Conservation (phyloP, 2,797 vertebrate genomes). For the Carcharodon carcharias region DNA sequence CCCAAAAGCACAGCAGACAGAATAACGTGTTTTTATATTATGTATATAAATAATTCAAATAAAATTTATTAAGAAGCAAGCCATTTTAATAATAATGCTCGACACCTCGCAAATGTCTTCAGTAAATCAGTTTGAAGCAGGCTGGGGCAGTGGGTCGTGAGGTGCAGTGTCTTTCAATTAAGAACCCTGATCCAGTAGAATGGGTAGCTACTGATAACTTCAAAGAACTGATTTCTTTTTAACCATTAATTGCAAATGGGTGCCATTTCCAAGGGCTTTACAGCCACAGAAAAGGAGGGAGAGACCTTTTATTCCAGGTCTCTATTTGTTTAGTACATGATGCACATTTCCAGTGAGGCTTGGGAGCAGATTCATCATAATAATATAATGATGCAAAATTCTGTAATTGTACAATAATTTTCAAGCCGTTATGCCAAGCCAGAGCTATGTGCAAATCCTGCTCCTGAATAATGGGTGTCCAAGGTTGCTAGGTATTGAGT, state of each 20-base stretch:
- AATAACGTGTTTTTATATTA: neutral
- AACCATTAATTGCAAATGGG: neutral
- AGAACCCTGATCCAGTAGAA: neutral
- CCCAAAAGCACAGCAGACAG: neutral
- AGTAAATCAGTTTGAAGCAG: neutral
- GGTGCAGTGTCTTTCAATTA: neutral
- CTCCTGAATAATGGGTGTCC: neutral
- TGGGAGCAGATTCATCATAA: neutral
- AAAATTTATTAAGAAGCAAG: neutral
- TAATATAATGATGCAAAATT: neutral
- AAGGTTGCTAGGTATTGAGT: neutral
- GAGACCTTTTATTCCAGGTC: neutral
- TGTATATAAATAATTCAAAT: neutral
- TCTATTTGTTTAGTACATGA: neutral
- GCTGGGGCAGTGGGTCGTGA: neutral
- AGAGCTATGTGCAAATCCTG: neutral
- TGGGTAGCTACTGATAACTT: neutral
- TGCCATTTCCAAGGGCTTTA: neutral
- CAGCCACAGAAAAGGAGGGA: neutral
- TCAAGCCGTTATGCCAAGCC: neutral
- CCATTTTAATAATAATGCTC: neutral
- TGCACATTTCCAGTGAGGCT: neutral
- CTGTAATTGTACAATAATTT: neutral
- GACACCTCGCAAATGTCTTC: neutral
- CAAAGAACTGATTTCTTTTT: neutral